Evolutionary conservation across 2,888 invertebrate species (phyloP).

Genomic region (Mermis nigrescens): DNA sequence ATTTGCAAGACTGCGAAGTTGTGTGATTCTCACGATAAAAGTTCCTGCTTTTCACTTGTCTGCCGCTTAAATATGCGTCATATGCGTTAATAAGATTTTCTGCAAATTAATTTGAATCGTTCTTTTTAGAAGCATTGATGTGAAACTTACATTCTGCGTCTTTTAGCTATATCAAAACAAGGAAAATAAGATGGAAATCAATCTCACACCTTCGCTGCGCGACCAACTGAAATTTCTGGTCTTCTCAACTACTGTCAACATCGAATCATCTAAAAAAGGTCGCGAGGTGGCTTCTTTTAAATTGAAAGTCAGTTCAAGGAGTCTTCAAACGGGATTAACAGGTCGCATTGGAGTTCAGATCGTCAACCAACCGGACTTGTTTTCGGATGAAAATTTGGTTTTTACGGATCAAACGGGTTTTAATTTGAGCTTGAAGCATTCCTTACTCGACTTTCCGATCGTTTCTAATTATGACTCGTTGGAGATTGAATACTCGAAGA

Average conservation of each 20-base stretch:
- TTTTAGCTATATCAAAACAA: too few species aligned
- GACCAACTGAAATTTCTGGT: conserved; percentile 2
- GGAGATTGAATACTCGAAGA: conserved; percentile 30
- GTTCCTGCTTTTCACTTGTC: too few species aligned
- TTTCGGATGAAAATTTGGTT: conserved; percentile 60
- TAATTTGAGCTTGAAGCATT: conserved; percentile 55
- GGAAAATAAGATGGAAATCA: background rate
- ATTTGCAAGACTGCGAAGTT: too few species aligned
- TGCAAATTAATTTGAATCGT: too few species aligned
- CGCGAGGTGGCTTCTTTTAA: too few species aligned
- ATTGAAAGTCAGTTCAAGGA: background rate
- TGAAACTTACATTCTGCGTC: too few species aligned
- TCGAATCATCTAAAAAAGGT: too few species aligned
- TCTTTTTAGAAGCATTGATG: too few species aligned
- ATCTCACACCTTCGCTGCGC: background rate
- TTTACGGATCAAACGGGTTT: conserved; percentile 45
- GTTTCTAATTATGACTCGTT: conserved; percentile 45
- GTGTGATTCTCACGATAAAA: too few species aligned
- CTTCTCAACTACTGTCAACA: background rate
- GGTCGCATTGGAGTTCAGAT: conserved; percentile 56
- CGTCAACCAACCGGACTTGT: conserved; percentile 60
- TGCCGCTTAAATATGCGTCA: too few species aligned
- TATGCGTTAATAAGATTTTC: too few species aligned
- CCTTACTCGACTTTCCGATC: conserved; percentile 70
- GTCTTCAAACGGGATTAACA: background rate